Conservation (phyloP, 2,888 invertebrate species). For the Mythimna albipuncta region DNA sequence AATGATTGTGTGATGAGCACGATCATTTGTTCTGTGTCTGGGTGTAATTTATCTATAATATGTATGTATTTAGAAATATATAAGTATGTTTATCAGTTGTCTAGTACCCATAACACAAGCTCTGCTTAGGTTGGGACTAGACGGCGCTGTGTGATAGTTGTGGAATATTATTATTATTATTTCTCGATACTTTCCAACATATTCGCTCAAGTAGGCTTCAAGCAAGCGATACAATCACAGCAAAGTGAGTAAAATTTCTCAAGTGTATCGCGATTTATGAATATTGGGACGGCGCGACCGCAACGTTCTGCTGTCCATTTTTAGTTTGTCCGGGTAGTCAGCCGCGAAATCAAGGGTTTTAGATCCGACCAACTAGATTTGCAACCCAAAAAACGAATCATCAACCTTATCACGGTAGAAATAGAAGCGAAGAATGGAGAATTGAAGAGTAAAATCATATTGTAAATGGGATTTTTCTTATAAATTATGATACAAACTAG, state of each 20-base stretch:
- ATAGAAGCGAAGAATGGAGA: conserved; percentile 33
- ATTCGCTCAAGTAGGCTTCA: conserved; percentile 17
- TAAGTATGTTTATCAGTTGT: too few species aligned
- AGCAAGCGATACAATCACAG: conserved; percentile 38
- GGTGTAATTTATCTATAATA: too few species aligned
- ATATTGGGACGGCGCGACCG: conserved; percentile 67
- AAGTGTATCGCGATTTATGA: conserved; percentile 67
- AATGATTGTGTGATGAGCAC: too few species aligned
- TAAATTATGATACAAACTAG: conserved; percentile 67
- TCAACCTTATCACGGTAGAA: not conserved
- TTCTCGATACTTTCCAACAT: conserved; percentile 25
- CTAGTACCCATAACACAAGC: too few species aligned
- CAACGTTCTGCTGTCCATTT: conserved; percentile 67
- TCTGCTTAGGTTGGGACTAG: too few species aligned
- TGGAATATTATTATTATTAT: too few species aligned
- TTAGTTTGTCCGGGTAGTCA: conserved; percentile 68
- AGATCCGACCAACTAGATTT: conserved; percentile 33
- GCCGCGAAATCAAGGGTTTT: conserved; percentile 72
- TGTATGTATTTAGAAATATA: too few species aligned
- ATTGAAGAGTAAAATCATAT: conserved; percentile 9
- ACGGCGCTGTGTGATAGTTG: too few species aligned
- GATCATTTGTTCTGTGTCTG: too few species aligned
- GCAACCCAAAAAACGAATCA: conserved; percentile 9
- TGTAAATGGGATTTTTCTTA: conserved; percentile 58
- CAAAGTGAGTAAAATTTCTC: conserved; percentile 59